A percentile compares a stretch with the other conserved stretches of the same genome.
Evolutionary conservation across 2,797 vertebrate species (phyloP).

Genomic region (Odontamblyopus lacepedii): DNA sequence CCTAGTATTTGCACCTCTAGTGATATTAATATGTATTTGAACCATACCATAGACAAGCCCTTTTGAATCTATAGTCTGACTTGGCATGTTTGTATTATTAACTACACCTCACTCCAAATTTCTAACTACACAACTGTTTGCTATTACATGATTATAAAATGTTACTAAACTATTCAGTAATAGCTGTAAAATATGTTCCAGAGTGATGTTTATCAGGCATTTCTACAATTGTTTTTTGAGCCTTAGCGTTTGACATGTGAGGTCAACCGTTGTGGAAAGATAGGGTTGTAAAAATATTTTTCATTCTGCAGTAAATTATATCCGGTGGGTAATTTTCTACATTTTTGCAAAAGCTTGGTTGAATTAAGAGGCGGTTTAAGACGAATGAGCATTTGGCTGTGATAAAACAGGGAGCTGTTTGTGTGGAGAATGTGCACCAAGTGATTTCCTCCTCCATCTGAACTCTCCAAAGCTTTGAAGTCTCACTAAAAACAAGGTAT

Average conservation of each 20-base stretch:
- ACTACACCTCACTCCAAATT: background rate
- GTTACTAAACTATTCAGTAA: background rate
- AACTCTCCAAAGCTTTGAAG: slow-evolving; percentile 55
- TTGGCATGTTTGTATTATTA: background rate
- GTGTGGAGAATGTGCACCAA: slow-evolving; percentile 67
- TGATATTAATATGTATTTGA: too few relatives aligned
- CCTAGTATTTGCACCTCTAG: too few relatives aligned
- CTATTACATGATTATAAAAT: background rate
- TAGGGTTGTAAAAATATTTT: background rate
- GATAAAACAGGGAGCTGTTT: slow-evolving; percentile 45
- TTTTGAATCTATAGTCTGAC: background rate
- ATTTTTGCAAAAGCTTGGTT: slow-evolving; percentile 3
- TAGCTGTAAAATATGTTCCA: background rate
- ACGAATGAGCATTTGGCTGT: slow-evolving; percentile 38
- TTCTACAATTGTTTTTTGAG: background rate
- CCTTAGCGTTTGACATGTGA: background rate
- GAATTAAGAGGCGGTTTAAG: slow-evolving; percentile 18
- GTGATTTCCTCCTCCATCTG: slow-evolving; percentile 68
- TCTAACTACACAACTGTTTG: too few relatives aligned
- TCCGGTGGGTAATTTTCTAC: slow-evolving; percentile 5
- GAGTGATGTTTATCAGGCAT: background rate
- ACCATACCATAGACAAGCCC: too few relatives aligned
- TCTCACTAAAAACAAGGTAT: slow-evolving; percentile 64
- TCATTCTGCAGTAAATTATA: slow-evolving; percentile 1
- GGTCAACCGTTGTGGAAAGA: background rate